phyloP scores from a whole-genome alignment of 1,140 invertebrate genomes.

The Orius insidiosus region DNA sequence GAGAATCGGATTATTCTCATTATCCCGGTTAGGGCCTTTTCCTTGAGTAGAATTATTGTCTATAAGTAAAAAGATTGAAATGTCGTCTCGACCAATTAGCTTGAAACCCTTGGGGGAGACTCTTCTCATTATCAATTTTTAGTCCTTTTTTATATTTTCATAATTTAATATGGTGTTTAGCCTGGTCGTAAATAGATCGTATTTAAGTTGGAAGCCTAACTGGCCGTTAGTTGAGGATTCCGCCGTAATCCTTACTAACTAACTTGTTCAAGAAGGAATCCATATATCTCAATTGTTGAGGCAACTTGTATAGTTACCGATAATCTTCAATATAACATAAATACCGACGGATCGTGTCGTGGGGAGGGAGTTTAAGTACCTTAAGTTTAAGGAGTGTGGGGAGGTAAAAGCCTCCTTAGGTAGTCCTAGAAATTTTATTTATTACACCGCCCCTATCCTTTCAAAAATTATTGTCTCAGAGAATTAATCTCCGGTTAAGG shows the following conservation, averaged over 20 bases:
- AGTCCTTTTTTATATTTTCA: background rate
- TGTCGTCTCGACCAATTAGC: conserved; percentile 2
- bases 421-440: too few relatives aligned
- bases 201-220: background rate
- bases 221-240: background rate
- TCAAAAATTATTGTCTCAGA: too few relatives aligned
- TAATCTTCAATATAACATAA: conserved; percentile 7
- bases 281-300: conserved; percentile 7
- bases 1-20: conserved; percentile 9
- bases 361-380: too few relatives aligned
- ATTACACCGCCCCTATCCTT: too few relatives aligned
- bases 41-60: conserved; percentile 1
- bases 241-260: background rate
- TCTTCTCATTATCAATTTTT: background rate
- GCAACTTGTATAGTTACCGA: conserved; percentile 9
- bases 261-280: conserved; percentile 6
- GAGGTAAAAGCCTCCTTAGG: too few relatives aligned
- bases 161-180: background rate
- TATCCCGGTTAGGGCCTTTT: background rate
- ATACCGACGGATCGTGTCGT: background rate
- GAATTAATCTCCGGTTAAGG: too few relatives aligned
- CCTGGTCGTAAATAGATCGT: too few relatives aligned
- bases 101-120: background rate
- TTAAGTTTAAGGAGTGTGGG: too few relatives aligned
- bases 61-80: background rate